Conservation (phyloP, 2,797 vertebrate genomes). For the Prunella strophiata region DNA sequence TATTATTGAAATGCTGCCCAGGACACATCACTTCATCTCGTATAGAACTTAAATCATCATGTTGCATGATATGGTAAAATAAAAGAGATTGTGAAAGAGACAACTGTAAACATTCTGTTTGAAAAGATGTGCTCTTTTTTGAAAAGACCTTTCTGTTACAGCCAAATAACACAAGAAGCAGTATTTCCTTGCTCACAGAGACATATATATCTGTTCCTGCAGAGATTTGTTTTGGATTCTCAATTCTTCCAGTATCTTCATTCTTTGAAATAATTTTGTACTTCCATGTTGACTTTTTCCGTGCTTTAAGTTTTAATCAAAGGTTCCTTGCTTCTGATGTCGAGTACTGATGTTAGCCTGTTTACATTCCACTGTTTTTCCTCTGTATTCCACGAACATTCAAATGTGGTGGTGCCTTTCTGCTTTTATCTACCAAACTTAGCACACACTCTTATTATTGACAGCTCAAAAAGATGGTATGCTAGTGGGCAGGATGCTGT, state of each 20-base stretch:
- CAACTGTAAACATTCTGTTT: conserved; percentile 62
- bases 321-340: conserved; percentile 55
- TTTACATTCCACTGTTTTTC: conserved; percentile 51
- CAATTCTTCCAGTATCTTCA: background rate
- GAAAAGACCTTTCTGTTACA: conserved; percentile 49
- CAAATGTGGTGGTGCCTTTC: conserved; percentile 28
- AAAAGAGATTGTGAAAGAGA: conserved; percentile 54
- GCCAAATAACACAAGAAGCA: conserved; percentile 38
- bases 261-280: conserved; percentile 48
- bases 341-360: conserved; percentile 51
- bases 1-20: conserved; percentile 53
- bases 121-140: conserved; percentile 61
- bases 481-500: conserved; percentile 16
- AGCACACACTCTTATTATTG: background rate
- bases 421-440: conserved; percentile 28
- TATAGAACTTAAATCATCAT: conserved; percentile 30
- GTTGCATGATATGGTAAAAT: conserved; percentile 58
- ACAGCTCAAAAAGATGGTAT: conserved; percentile 40
- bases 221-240: conserved; percentile 50
- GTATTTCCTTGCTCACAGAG: background rate
- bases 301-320: conserved; percentile 63
- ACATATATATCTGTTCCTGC: conserved; percentile 34
- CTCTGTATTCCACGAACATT: conserved; percentile 37
- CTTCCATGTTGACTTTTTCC: conserved; percentile 48
- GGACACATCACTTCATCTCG: conserved; percentile 11